Conservation (phyloP, 2,797 vertebrate species). For the Parauchenoglanis ngamensis region DNA sequence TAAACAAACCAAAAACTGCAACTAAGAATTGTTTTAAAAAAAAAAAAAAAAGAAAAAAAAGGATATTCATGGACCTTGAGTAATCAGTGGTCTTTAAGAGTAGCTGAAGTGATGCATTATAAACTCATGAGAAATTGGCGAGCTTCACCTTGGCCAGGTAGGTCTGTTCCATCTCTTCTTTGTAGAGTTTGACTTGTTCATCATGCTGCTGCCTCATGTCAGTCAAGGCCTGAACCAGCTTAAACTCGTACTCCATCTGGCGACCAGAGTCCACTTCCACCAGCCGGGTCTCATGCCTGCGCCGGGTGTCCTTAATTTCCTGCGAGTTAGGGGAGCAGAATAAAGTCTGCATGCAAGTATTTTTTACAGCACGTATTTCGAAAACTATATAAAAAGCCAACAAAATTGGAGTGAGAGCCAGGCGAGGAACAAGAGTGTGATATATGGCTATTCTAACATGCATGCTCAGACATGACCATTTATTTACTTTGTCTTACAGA, state of each 20-base stretch:
- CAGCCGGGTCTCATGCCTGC: conserved; percentile 77
- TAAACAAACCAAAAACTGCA: background rate
- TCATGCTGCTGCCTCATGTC: conserved; percentile 87
- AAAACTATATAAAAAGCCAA: too few species aligned
- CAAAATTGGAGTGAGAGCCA: too few species aligned
- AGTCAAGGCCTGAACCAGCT: conserved; percentile 79
- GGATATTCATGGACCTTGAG: background rate
- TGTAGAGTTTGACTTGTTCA: conserved; percentile 83
- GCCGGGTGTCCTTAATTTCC: conserved; percentile 87
- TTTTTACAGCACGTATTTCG: background rate
- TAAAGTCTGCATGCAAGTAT: background rate
- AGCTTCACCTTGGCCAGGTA: conserved; percentile 79
- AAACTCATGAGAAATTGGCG: background rate
- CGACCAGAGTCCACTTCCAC: conserved; percentile 85
- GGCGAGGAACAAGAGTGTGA: background rate
- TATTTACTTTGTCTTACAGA: background rate
- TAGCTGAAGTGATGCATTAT: background rate
- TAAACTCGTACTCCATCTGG: conserved; percentile 84
- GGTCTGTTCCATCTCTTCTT: conserved; percentile 83
- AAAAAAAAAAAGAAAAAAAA: background rate
- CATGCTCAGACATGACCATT: background rate
- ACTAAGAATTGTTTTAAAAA: background rate
- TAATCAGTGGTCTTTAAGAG: background rate
- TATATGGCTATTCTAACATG: background rate
- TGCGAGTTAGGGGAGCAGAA: conserved; percentile 55